Evolutionary conservation across 1,140 invertebrate species (phyloP), one percentile per base, ranked within the genome.

Genomic region (Tetraneura akinire): DNA sequence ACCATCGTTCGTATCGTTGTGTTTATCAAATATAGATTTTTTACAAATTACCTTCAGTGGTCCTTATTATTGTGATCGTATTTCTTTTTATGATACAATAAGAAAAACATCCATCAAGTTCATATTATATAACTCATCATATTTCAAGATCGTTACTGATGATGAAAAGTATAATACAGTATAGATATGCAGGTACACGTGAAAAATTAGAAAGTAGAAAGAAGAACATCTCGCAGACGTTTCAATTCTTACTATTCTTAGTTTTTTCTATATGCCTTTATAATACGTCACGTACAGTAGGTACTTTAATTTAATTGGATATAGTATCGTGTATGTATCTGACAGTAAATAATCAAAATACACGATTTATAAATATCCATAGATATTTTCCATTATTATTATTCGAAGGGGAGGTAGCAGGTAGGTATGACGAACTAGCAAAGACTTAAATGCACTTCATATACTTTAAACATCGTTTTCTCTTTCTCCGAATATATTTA

Each of bases 191-290:
- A 42, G 57, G 32, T 29, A 51, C 47, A 73, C 70, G 18, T 14
- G 70, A 37, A 74, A 74, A 57, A 78, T 78, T 78, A 78, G 74
- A 78, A 78, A 78, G 74, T 78, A 62, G 53, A 78, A 62, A 57
- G 71, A 76, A 49, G 10, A 47, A 18, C 32, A 47, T 37, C 26
- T 76, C 53, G 21, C 32, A 6, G 53, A 76, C n/a, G 21, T 26
- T 37, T 78, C 16, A 16, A 78, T 78, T 60, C 51, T 55, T 76
- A 76, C 37, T n/a, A n/a, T n/a, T n/a, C n/a, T n/a, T n/a, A n/a
- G n/a, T n/a, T 57, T 76, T 76, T 76, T 60, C 9, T 47, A 76
- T 45, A 45, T 14, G 9, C 14, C 5, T 14, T 16, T 6, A 55
- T 21, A 23, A 57, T 29, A 5, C 32, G 16, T 62, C 55, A 78